Base-by-base conservation (phyloP, 2,113 vertebrate species). In the Siniperca knerii region DNA sequence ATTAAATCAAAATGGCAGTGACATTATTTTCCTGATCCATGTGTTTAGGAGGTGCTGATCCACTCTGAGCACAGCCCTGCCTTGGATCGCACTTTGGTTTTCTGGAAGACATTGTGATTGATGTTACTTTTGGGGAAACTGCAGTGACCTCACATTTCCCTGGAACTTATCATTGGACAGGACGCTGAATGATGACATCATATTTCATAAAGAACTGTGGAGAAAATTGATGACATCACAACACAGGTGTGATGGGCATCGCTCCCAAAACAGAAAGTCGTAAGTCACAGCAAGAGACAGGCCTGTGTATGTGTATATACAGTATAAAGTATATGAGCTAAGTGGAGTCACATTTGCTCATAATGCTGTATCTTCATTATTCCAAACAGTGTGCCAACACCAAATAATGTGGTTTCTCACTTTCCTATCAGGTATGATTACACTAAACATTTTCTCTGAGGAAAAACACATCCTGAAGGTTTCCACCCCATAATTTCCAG, bases 1-100 rank as follows among this genome's bases (percentile, higher is more conserved):
- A 83, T 91, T 90, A 90, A 83, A 92, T 86, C 90, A 81, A 74
- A 84, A 77, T 54, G 60, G 57, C 85, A 66, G 82, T 66, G 68
- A 85, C 81, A 76, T 81, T 69, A 71, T 69, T 88, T 81, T 61
- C 69, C 48, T 61, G 61, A 82, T 85, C 69, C 77, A 74, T 46
- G 75, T 87, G 77, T 87, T 86, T 68, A 67, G 80, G 83, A 85
- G 79, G 75, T 67, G 60, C 67, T 48, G 78, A 79, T 79, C 62
- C 71, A 46, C 62, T 61, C 57, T 37, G 16, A 72, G 8, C 70
- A 18, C 29, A 23, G 86, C 68, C 64, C 46, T 40, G 74, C 48
- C 68, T 81, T 78, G 72, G 84, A 60, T 21, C 55, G 61, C 46
- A 46, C 67, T 67, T 66, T 46, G 60, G 15, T 46, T 77, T 77